Conservation (phyloP, 2,797 vertebrate species). For the Ambastaia sidthimunki region DNA sequence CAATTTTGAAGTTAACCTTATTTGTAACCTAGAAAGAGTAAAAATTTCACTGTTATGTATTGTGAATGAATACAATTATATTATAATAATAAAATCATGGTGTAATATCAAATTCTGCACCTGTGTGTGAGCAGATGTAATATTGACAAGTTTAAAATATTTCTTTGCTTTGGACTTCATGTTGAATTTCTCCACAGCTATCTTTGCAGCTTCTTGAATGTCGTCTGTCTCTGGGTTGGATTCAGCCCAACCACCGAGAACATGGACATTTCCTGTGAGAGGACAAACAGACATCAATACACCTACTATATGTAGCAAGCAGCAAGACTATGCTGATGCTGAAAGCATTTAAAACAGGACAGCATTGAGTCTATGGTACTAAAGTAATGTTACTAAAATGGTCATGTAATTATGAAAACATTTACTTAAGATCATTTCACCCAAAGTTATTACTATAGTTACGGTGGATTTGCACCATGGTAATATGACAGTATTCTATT, state of each 20-base stretch:
- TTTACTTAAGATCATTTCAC: too few species aligned
- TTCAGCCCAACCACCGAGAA: slow-evolving; percentile 49
- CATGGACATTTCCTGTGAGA: slow-evolving; percentile 42
- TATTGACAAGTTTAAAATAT: slow-evolving; percentile 59
- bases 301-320: not conserved
- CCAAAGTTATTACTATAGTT: too few species aligned
- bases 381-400: not conserved
- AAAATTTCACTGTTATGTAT: not conserved
- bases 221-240: slow-evolving; percentile 26
- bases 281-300: not conserved
- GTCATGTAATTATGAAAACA: not conserved
- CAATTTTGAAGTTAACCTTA: slow-evolving; percentile 55
- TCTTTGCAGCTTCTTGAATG: slow-evolving; percentile 49
- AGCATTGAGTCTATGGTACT: not conserved
- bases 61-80: not conserved
- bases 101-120: slow-evolving; percentile 26
- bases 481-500: too few species aligned
- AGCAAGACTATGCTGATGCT: too few species aligned
- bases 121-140: slow-evolving; percentile 61
- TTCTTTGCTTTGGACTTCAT: slow-evolving; percentile 54
- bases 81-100: too few species aligned
- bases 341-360: not conserved
- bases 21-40: slow-evolving; percentile 60
- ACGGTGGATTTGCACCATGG: too few species aligned
- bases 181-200: slow-evolving; percentile 60